Evolutionary conservation across 1,140 invertebrate species (phyloP).

Genomic region (Drosophila novamexicana): DNA sequence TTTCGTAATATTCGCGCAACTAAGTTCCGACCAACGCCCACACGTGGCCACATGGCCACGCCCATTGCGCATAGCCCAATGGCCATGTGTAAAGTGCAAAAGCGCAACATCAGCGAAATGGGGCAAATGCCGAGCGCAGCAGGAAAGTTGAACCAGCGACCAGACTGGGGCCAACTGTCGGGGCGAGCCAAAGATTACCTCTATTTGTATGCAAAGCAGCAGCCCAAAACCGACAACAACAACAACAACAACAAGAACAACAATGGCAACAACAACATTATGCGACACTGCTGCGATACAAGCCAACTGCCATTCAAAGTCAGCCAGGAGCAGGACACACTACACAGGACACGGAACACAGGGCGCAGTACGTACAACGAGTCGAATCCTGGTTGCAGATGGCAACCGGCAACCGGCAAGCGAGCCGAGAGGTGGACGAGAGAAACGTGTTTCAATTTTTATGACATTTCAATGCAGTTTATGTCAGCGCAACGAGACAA

Average conservation of each 20-base stretch:
- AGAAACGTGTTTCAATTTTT: constrained; percentile 74
- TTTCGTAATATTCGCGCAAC: constrained; percentile 57
- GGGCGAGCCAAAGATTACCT: constrained; percentile 62
- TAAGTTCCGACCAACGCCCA: constrained; percentile 17
- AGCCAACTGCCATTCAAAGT: constrained; percentile 54
- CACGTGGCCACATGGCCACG: constrained; percentile 22
- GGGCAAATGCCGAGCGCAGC: constrained; percentile 13
- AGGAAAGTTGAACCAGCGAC: constrained; percentile 8
- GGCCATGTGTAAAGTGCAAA: constrained; percentile 69
- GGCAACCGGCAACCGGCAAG: constrained; percentile 10
- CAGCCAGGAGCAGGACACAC: constrained; percentile 28
- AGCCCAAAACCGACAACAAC: constrained; percentile 51
- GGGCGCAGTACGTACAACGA: background rate
- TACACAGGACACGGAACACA: background rate
- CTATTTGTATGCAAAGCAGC: constrained; percentile 79
- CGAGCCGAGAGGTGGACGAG: constrained; percentile 38
- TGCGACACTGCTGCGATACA: constrained; percentile 40
- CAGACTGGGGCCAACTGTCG: constrained; percentile 18
- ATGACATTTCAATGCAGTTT: constrained; percentile 78
- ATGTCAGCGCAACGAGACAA: constrained; percentile 68
- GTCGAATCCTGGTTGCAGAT: constrained; percentile 15
- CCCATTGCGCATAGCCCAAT: constrained; percentile 28
- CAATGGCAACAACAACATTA: constrained; percentile 27
- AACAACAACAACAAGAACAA: constrained; percentile 29
- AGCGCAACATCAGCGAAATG: constrained; percentile 73